Percentiles rank a stretch among this genome's conserved stretches.
Evolutionary conservation across 1,140 invertebrate species (phyloP).

Genomic region (Rhyacophila brunnea): DNA sequence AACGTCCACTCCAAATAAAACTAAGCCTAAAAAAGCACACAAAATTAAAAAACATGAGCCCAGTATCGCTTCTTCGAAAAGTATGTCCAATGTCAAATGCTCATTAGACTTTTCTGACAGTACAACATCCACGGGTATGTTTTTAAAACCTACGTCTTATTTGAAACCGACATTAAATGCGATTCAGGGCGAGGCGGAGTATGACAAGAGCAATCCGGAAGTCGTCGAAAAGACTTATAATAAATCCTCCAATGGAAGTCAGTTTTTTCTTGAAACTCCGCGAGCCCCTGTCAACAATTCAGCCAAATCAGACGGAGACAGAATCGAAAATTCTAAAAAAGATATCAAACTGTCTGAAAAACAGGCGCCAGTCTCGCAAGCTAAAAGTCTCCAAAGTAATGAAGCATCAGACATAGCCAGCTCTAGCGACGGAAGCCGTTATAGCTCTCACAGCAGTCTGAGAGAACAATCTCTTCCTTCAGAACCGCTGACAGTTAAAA

Average conservation of each 20-base stretch:
- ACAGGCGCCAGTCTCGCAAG: conserved; percentile 9
- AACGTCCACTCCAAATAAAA: conserved; percentile 48
- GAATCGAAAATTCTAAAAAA: conserved; percentile 46
- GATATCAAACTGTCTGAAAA: conserved; percentile 41
- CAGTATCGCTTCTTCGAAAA: conserved; percentile 54
- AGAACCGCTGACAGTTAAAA: conserved; percentile 31
- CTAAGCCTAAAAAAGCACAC: conserved; percentile 49
- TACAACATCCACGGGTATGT: conserved; percentile 45
- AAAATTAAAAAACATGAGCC: conserved; percentile 39
- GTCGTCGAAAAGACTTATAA: conserved; percentile 32
- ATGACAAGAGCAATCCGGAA: conserved; percentile 36
- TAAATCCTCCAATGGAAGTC: conserved; percentile 10
- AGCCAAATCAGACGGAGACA: conserved; percentile 35
- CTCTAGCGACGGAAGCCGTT: conserved; percentile 30
- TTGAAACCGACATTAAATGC: conserved; percentile 45
- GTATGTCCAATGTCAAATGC: conserved; percentile 57
- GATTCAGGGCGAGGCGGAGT: conserved; percentile 36
- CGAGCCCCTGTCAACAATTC: conserved; percentile 1
- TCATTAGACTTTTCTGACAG: conserved; percentile 46
- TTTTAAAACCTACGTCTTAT: conserved; percentile 42
- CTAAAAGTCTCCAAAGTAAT: conserved; percentile 25
- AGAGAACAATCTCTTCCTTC: conserved; percentile 24
- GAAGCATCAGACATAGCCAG: conserved; percentile 22
- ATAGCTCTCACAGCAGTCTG: conserved; percentile 30
- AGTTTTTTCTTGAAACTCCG: conserved; percentile 30